Evolutionary conservation across 2,797 vertebrate species (phyloP), one percentile per base, ranked within the genome.

Genomic region (Syngnathus rostellatus): DNA sequence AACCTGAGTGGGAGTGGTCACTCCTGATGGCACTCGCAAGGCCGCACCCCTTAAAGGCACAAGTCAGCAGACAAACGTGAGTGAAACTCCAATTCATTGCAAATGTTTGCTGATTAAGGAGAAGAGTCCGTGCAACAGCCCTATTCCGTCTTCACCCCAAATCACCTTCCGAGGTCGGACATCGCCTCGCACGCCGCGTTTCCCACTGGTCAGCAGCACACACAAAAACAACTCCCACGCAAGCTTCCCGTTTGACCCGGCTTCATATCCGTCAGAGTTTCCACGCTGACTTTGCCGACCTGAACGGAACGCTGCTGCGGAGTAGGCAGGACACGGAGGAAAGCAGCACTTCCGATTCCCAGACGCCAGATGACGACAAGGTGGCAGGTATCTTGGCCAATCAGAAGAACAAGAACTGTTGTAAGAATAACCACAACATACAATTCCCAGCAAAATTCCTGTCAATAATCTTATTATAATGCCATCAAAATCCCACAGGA

Each of bases 291-390:
- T 93, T 93, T 76, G 89, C 87, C 6, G 92, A 94, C 76, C 69
- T 95, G 77, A 92, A 94, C n/a, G 90, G 88, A 74, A 87, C 91
- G 19, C 82, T 92, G 58, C 85, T 74, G 9, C 88, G 88, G 59
- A 82, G 86, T 60, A 89, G 90, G 67, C 89, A 88, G 74, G 91
- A 91, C 54, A 79, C 91, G 74, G 94, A 93, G 76, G 94, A 93
- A 69, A 95, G 91, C 75, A 98, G 94, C 84, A 97, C 94, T 77
- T 95, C 94, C 10, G 94, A 94, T 62, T 96, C 93, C 8, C 94
- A 93, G 73, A 93, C 90, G 1, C 92, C 90, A 1, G 93, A 95
- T 72, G 88, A 91, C 0, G 91, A 95, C 64, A 93, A 92, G 78
- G 90, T 91, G 9, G 82, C 90, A 86, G 94, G 95, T 98, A 77